A percentile compares a stretch with the other conserved stretches of the same genome.
Evolutionary conservation across 2,113 vertebrate genomes (phyloP).

Genomic region (Gadus chalcogrammus): DNA sequence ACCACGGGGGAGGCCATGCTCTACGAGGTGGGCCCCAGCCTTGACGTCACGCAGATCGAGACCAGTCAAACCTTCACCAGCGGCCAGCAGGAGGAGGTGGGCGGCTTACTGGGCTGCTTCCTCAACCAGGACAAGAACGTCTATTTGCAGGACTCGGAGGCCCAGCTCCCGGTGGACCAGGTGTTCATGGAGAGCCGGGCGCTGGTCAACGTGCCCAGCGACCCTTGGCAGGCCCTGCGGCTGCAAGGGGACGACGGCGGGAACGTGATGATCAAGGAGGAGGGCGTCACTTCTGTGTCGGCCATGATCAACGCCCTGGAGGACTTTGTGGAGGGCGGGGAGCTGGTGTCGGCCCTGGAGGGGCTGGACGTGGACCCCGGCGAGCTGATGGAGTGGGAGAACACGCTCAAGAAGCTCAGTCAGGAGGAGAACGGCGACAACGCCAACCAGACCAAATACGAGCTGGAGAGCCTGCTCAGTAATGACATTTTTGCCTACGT

Average conservation of each 20-base stretch:
- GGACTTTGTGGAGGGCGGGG: conserved; percentile 23
- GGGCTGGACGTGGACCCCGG: conserved; percentile 4
- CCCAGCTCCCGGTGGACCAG: conserved; percentile 58
- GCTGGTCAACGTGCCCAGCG: conserved; percentile 50
- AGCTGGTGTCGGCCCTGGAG: conserved; percentile 39
- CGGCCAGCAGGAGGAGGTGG: conserved; percentile 2
- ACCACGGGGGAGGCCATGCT: conserved; percentile 77
- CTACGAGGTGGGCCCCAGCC: conserved; percentile 54
- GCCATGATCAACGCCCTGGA: conserved; percentile 59
- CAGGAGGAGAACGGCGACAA: conserved; percentile 13
- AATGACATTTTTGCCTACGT: conserved; percentile 48
- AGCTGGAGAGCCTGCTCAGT: conserved; percentile 44
- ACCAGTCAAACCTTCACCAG: conserved; percentile 37
- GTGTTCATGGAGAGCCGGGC: conserved; percentile 64
- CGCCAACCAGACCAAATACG: background rate
- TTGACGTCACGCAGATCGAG: conserved; percentile 52
- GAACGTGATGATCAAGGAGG: conserved; percentile 37
- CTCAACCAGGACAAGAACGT: conserved; percentile 66
- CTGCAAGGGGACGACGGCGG: rapidly evolving
- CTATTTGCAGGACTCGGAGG: conserved; percentile 38
- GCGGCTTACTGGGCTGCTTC: conserved; percentile 69
- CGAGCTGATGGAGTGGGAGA: conserved; percentile 64
- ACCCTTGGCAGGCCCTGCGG: conserved; percentile 28
- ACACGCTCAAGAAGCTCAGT: conserved; percentile 54
- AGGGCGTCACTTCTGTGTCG: conserved; percentile 50